Evolutionary conservation across 2,888 invertebrate genomes (phyloP), one percentile per base, ranked within the genome.

Genomic region (Lithophane ornitopus): DNA sequence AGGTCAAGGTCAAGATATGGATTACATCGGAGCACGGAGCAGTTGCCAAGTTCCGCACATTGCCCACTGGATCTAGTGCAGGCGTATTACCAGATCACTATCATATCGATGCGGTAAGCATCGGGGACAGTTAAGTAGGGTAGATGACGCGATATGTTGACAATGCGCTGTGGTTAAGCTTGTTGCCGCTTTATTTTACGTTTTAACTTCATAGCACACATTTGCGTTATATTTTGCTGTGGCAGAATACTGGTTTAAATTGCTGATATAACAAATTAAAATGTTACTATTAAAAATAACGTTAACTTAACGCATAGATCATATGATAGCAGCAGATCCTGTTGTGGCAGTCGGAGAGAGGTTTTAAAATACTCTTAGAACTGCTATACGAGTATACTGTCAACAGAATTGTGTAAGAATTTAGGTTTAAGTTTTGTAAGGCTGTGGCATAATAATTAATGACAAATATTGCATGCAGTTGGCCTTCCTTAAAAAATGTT

Each of bases 1-100:
- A 1, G 79, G 79, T 79, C 79, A 79, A 74, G 79, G 79, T 39
- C 44, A 56, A 2, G 58, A 19, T 54, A 59, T 44, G 34, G 54
- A 58, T 73, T 28, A 73, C 68, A 52, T 16, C 67, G 67, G 54
- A 19, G 59, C 78, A 34, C 62, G 26, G 58, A 28, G 44, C 62
- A 0, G 63, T 44, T 59, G 79, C 74, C 79, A 74, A 79, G 67
- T 52, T n/a, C 39, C 74, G 52, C n/a, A 7, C 54, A 14, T 7
- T 78, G 52, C 66, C 62, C 44, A 28, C 34, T 19, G 56, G 4
- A n/a, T 19, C 3, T 58, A 44, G 63, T 34, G 41, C 70, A n/a
- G 61, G 61, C 19, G 7, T 56, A 28, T n/a, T 3, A 49, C 39
- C 49, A 56, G 63, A 52, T 54, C 16, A n/a, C 19, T 49, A 66